Conservation (phyloP, 1,140 invertebrate species). For the Daktulosphaira vitifoliae region DNA sequence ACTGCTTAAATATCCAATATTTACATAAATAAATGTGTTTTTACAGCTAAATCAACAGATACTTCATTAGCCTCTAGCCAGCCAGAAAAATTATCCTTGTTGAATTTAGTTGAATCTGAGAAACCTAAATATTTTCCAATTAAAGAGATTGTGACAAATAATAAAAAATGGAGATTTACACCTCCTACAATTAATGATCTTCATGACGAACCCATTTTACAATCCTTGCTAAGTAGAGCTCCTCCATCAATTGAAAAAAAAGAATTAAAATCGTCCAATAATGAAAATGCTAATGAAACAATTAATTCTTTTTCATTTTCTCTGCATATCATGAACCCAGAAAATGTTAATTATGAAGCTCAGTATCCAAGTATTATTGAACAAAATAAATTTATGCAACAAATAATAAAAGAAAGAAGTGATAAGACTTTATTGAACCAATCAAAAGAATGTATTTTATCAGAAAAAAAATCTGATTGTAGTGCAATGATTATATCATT, state of each 20-base stretch:
- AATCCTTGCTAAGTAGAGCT: neutral
- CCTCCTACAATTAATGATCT: neutral
- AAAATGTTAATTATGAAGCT: slow-evolving; percentile 8
- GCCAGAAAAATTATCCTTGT: no score
- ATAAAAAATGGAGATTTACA: neutral
- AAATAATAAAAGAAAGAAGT: neutral
- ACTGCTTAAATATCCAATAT: no score
- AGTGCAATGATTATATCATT: no score
- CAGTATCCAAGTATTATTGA: slow-evolving; percentile 6
- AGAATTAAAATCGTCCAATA: neutral
- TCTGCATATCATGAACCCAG: neutral
- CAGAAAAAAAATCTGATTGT: no score
- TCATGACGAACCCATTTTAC: neutral
- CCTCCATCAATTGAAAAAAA: neutral
- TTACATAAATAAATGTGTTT: neutral
- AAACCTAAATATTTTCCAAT: neutral
- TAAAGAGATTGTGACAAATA: neutral
- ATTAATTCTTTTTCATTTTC: neutral
- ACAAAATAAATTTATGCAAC: neutral
- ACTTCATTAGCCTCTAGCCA: neutral
- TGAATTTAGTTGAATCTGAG: neutral
- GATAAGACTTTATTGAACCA: neutral
- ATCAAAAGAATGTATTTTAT: neutral
- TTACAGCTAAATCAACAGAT: neutral
- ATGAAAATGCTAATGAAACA: neutral